A percentile compares a stretch with the other conserved stretches of the same genome.
Conservation (phyloP, 2,797 vertebrate genomes). For the Salmo trutta region DNA sequence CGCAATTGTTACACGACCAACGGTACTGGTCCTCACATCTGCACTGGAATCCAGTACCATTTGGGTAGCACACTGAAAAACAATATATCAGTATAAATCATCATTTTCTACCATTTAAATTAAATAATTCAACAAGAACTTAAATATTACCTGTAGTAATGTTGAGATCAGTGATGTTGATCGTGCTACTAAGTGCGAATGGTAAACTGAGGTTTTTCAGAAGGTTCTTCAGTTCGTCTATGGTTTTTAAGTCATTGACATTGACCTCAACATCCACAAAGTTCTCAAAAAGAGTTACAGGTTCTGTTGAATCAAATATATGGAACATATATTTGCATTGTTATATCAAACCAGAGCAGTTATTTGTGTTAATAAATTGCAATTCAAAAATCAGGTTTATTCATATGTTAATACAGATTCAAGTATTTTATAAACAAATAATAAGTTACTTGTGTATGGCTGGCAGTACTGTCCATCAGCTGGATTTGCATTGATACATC, state of each 20-base stretch:
- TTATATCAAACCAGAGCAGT: slow-evolving; percentile 44
- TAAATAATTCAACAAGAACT: background rate
- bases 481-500: slow-evolving; percentile 66
- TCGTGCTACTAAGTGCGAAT: slow-evolving; percentile 21
- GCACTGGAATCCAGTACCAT: slow-evolving; percentile 65
- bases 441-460: slow-evolving; percentile 8
- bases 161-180: slow-evolving; percentile 42
- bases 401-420: too few species aligned
- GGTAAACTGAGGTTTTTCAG: slow-evolving; percentile 30
- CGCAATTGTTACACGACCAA: slow-evolving; percentile 71
- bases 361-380: too few species aligned
- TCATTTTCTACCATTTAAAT: background rate
- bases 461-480: slow-evolving; percentile 65
- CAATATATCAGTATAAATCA: background rate
- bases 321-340: slow-evolving; percentile 5
- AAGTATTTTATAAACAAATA: too few species aligned
- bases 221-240: slow-evolving; percentile 41
- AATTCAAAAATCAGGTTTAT: too few species aligned
- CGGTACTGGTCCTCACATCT: slow-evolving; percentile 74
- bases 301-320: too few species aligned
- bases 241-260: slow-evolving; percentile 31
- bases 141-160: slow-evolving; percentile 62
- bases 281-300: slow-evolving; percentile 36
- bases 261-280: slow-evolving; percentile 59
- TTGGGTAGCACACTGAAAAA: slow-evolving; percentile 73